Evolutionary conservation across 35 echinoderm and acorn worm species (phyloP).

Genomic region (Lytechinus variegatus): DNA sequence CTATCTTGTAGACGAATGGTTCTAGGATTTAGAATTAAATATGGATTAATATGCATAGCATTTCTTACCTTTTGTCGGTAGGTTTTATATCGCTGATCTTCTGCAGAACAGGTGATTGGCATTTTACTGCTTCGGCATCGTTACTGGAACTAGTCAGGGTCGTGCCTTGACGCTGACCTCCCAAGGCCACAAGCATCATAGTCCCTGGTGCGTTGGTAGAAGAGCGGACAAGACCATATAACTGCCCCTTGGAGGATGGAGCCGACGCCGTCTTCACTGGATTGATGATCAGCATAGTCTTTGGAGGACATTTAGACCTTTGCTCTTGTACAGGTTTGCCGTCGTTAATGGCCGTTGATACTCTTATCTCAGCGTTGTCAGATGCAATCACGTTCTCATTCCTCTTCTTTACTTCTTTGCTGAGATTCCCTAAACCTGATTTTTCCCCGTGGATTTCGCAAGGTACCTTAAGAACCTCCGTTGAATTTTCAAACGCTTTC

Average conservation of each 20-base stretch:
- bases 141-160: not conserved
- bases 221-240: not conserved
- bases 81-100: not conserved
- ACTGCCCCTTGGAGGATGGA: not conserved
- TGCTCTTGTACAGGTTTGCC: not conserved
- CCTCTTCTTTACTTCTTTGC: not conserved
- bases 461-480: not conserved
- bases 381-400: not conserved
- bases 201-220: not conserved
- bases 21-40: not conserved
- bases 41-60: not conserved
- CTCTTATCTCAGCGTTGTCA: not conserved
- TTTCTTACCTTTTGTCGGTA: conserved; percentile 29
- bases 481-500: not conserved
- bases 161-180: not conserved
- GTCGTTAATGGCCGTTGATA: not conserved
- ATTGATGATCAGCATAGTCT: not conserved
- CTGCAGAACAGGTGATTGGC: not conserved
- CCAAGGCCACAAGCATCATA: not conserved
- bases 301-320: not conserved
- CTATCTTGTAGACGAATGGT: too few relatives aligned
- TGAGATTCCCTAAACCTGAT: not conserved
- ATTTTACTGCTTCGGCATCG: not conserved
- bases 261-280: not conserved
- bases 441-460: not conserved